Evolutionary conservation across 1,140 invertebrate genomes (phyloP).

Genomic region (Aphaenogaster floridana): DNA sequence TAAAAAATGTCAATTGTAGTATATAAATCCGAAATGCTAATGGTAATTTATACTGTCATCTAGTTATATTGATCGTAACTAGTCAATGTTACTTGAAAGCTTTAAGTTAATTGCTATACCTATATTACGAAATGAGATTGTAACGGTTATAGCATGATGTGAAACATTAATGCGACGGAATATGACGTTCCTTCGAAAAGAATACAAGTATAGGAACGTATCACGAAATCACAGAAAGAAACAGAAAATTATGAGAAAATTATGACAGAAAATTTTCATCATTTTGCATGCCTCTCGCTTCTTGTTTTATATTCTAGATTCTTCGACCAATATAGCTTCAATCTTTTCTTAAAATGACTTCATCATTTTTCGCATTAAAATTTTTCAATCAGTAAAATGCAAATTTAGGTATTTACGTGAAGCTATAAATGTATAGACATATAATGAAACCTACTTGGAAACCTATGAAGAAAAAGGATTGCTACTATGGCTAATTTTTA

Average conservation of each 20-base stretch:
- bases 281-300: not conserved
- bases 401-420: not conserved
- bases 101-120: constrained; percentile 34
- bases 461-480: too few species aligned
- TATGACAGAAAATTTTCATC: not conserved
- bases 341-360: not conserved
- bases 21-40: not conserved
- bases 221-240: not conserved
- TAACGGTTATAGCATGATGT: constrained; percentile 15
- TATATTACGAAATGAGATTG: not conserved
- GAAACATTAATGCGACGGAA: not conserved
- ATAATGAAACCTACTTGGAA: not conserved
- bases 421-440: not conserved
- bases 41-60: not conserved
- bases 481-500: too few species aligned
- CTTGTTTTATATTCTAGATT: not conserved
- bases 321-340: not conserved
- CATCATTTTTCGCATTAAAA: not conserved
- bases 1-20: not conserved
- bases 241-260: not conserved
- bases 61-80: constrained; percentile 17
- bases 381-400: not conserved
- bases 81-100: constrained; percentile 29
- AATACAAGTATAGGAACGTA: not conserved
- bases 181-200: not conserved